Percentiles rank a stretch among this genome's conserved stretches.
Evolutionary conservation across 2,113 vertebrate genomes (phyloP).

Genomic region (Tringa solitaria): DNA sequence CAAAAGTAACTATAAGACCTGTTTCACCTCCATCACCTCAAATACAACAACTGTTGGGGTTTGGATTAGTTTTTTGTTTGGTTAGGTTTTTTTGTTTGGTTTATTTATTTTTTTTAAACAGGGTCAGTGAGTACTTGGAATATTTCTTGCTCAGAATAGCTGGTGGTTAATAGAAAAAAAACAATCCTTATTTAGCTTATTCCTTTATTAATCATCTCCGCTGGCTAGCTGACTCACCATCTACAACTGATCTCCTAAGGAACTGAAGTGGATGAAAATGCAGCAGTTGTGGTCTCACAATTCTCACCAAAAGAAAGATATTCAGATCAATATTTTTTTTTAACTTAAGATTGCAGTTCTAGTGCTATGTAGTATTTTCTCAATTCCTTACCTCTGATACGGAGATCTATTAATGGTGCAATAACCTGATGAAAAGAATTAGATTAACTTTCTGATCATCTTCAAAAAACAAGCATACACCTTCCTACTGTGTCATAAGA

Average conservation of each 20-base stretch:
- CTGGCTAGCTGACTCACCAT: not conserved
- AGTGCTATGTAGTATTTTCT: not conserved
- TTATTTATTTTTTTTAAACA: not conserved
- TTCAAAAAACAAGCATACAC: not conserved
- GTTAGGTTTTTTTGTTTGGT: not conserved
- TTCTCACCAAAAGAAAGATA: not conserved
- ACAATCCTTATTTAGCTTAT: not conserved
- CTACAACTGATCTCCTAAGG: not conserved
- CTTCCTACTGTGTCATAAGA: not conserved
- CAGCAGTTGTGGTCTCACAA: not conserved
- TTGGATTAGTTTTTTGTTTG: not conserved
- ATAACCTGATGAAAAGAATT: not conserved
- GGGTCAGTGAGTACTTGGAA: not conserved
- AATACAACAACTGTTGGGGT: not conserved
- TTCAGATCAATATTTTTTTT: not conserved
- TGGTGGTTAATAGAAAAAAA: not conserved
- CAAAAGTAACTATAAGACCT: not conserved
- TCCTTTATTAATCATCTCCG: not conserved
- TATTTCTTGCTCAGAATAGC: not conserved
- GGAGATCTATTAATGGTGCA: not conserved
- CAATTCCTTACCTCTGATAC: not conserved
- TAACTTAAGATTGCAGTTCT: not conserved
- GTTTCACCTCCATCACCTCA: not conserved
- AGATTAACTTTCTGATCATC: not conserved
- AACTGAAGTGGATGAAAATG: not conserved